Evolutionary conservation across 1,140 invertebrate genomes (phyloP).

Genomic region (Melanaphis sacchari): DNA sequence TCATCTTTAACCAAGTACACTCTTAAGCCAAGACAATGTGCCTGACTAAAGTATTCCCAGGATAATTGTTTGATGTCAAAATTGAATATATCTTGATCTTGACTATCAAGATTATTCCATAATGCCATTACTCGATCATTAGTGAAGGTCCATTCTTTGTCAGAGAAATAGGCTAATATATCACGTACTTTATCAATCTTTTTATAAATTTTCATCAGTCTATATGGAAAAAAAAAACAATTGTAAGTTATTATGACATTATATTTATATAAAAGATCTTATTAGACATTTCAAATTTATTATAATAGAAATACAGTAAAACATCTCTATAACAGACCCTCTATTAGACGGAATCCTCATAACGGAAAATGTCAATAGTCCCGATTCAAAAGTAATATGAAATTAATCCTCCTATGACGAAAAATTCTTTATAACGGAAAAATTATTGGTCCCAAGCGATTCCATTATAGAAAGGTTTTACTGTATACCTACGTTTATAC

Average conservation of each 20-base stretch:
- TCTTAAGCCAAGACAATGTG: conserved; percentile 69
- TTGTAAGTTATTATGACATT: background rate
- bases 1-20: conserved; percentile 72
- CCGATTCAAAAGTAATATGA: too few relatives aligned
- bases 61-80: conserved; percentile 73
- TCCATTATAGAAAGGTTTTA: too few relatives aligned
- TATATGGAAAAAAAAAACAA: conserved; percentile 62
- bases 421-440: too few relatives aligned
- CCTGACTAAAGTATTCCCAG: conserved; percentile 70
- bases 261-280: background rate
- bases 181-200: conserved; percentile 76
- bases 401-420: too few relatives aligned
- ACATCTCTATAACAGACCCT: too few relatives aligned
- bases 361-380: too few relatives aligned
- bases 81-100: conserved; percentile 73
- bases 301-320: too few relatives aligned
- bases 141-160: conserved; percentile 74
- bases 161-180: conserved; percentile 76
- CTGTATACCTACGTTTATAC: background rate
- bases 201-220: conserved; percentile 76
- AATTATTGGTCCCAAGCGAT: too few relatives aligned
- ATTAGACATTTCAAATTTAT: background rate
- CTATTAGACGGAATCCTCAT: too few relatives aligned
- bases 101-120: conserved; percentile 67
- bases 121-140: conserved; percentile 74